Evolutionary conservation across 2,888 invertebrate species (phyloP), one percentile per base, ranked within the genome.

Genomic region (Fissipunctia ypsillon): DNA sequence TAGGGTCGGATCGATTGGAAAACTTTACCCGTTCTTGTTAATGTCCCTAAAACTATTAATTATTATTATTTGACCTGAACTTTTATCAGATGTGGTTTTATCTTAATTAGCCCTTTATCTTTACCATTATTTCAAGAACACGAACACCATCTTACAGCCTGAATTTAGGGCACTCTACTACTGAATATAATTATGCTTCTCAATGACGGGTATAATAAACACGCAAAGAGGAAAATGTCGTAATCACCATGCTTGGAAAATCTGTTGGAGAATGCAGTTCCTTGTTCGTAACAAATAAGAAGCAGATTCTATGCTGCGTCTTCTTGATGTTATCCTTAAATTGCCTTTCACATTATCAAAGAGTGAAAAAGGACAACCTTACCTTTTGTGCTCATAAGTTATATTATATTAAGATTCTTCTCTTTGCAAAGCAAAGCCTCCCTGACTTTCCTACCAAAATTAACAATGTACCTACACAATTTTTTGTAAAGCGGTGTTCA

Each of bases 1-100:
- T 56, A 70, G 43, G 70, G 54, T 70, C 25, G 45, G 54, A 69
- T 70, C 22, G 54, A 69, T 70, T 16, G 43, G 70, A 22, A 70
- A 69, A 69, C 70, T 69, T 65, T 65, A 65, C 65, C 25, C 12
- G 25, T 25, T 43, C 43, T 16, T 69, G 6, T 12, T 67, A 59
- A 67, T 12, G 54, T 16, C 28, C 16, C 70, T 52, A 16, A 54
- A 56, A 70, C 54, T 35, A 56, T 56, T 56, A 69, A 69, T 69
- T 35, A 68, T 69, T 31, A 68, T 16, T 35, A 69, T 43, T 31
- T 14, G 41, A 41, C 14, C 12, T 31, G 12, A 22, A 69, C 50
- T n/a, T 68, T 31, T 41, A 50, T 41, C 2, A 35, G 48, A 14
- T n/a, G 43, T 7, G 35, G 35, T 54, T 54, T 52, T 43, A 10